Evolutionary conservation across 1,140 invertebrate genomes (phyloP).

Genomic region (Andricus grossulariae): DNA sequence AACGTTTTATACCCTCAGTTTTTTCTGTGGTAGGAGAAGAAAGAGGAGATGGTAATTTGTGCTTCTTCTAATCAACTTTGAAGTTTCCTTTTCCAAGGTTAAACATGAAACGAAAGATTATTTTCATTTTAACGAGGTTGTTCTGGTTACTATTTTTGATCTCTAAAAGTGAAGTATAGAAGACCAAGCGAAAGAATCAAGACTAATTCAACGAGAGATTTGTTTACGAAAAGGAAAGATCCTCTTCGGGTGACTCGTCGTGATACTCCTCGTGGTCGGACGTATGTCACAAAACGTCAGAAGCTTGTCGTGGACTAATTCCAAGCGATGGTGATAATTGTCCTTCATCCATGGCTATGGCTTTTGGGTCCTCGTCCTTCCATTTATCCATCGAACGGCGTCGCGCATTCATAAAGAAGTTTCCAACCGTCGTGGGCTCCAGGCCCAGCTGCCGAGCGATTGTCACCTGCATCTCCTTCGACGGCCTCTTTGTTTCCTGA

Average conservation of each 20-base stretch:
- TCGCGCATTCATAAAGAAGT: slow-evolving; percentile 99
- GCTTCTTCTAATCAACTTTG: too few relatives aligned
- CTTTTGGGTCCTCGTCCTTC: slow-evolving; percentile 91
- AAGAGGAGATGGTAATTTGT: too few relatives aligned
- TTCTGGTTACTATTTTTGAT: too few relatives aligned
- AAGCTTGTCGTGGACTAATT: slow-evolving; percentile 71
- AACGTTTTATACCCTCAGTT: too few relatives aligned
- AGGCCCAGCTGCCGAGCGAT: slow-evolving; percentile 98
- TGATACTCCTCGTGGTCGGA: slow-evolving; percentile 76
- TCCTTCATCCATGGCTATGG: slow-evolving; percentile 70
- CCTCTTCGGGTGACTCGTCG: slow-evolving; percentile 74
- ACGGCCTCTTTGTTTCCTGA: slow-evolving; percentile 99
- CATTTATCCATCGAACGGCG: slow-evolving; percentile 98
- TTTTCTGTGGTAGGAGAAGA: too few relatives aligned
- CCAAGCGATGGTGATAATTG: slow-evolving; percentile 74
- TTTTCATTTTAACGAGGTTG: too few relatives aligned
- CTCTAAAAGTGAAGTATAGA: background rate
- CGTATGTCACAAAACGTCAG: slow-evolving; percentile 76
- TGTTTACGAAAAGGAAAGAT: slow-evolving; percentile 73
- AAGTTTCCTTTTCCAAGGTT: too few relatives aligned
- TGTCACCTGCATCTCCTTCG: slow-evolving; percentile 99
- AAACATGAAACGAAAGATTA: too few relatives aligned
- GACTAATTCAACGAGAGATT: background rate
- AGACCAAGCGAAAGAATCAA: slow-evolving; percentile 9
- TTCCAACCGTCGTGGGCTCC: slow-evolving; percentile 98